A percentile compares a stretch with the other conserved stretches of the same genome.
Evolutionary conservation across 2,113 vertebrate genomes (phyloP).

Genomic region (Psilopogon haemacephalus): DNA sequence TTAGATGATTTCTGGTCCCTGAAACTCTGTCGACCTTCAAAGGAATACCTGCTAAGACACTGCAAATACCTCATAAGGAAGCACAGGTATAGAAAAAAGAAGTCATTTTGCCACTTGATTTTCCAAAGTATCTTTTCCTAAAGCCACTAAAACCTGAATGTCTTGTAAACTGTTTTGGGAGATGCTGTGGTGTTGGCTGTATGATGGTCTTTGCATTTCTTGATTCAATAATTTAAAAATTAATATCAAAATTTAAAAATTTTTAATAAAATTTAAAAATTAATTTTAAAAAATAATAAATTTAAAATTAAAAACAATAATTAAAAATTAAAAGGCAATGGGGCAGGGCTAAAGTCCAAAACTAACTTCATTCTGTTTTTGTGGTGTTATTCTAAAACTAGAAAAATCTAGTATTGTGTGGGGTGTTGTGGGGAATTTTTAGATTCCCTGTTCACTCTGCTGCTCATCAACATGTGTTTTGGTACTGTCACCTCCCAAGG

Average conservation of each 20-base stretch:
- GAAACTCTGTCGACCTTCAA: constrained; percentile 95
- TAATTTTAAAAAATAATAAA: too few relatives aligned
- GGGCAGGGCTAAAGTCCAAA: neutral
- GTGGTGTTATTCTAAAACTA: neutral
- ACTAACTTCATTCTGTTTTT: neutral
- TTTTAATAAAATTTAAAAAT: neutral
- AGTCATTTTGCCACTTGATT: neutral
- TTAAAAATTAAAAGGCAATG: neutral
- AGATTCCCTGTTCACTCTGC: constrained; percentile 23
- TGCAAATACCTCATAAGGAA: constrained; percentile 98
- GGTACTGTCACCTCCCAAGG: constrained; percentile 45
- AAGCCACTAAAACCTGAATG: neutral
- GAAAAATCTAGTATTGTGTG: neutral
- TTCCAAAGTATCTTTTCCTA: neutral
- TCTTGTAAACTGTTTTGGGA: neutral
- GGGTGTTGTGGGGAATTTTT: constrained; percentile 30
- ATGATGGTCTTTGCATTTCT: neutral
- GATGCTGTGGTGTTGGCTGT: neutral
- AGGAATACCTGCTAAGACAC: constrained; percentile 95
- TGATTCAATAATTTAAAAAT: neutral
- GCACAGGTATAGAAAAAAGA: constrained; percentile 83
- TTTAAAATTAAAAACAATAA: too few relatives aligned
- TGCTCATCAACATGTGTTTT: constrained; percentile 43
- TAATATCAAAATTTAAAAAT: neutral
- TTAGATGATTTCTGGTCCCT: constrained; percentile 99